These are phyloP conservation scores for Lerista edwardsae DNA, from an alignment of 2,797 vertebrate genomes.

Conservation along the genomic window DNA sequence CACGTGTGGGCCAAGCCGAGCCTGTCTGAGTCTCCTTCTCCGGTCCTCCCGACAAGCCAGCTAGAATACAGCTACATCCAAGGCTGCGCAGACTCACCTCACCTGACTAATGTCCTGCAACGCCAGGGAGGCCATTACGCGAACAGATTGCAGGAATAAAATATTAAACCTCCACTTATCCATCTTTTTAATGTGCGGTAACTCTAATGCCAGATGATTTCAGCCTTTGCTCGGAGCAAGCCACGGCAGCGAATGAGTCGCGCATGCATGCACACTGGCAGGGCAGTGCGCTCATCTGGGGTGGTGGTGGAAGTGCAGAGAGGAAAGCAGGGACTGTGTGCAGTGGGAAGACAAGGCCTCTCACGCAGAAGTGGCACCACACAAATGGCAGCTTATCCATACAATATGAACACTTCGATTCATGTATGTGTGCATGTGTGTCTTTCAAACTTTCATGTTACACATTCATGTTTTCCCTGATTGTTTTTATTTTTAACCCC, in stretches of 20 bases:
- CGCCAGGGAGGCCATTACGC: conserved; percentile 69
- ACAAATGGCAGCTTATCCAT: too few relatives aligned
- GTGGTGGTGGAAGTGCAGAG: background rate
- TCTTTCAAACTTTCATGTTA: background rate
- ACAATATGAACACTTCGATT: too few relatives aligned
- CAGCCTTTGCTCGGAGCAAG: conserved; percentile 57
- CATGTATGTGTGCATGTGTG: too few relatives aligned
- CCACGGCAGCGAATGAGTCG: background rate
- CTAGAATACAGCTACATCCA: conserved; percentile 49
- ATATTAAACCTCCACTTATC: conserved; percentile 76
- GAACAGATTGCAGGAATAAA: conserved; percentile 73
- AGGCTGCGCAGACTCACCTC: conserved; percentile 52
- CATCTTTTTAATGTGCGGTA: conserved; percentile 62
- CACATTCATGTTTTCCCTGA: too few relatives aligned
- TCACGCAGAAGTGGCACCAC: too few relatives aligned
- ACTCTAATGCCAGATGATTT: conserved; percentile 29
- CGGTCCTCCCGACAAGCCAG: background rate
- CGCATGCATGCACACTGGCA: background rate
- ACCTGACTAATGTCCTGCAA: conserved; percentile 67
- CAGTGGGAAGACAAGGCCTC: too few relatives aligned
- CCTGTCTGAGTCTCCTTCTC: background rate
- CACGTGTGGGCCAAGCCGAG: fast-evolving
- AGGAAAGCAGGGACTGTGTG: background rate
- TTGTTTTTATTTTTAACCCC: too few relatives aligned
- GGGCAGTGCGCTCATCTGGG: background rate